phyloP scores from a whole-genome alignment of 2,888 invertebrate genomes.

The Catocala sponsa region DNA sequence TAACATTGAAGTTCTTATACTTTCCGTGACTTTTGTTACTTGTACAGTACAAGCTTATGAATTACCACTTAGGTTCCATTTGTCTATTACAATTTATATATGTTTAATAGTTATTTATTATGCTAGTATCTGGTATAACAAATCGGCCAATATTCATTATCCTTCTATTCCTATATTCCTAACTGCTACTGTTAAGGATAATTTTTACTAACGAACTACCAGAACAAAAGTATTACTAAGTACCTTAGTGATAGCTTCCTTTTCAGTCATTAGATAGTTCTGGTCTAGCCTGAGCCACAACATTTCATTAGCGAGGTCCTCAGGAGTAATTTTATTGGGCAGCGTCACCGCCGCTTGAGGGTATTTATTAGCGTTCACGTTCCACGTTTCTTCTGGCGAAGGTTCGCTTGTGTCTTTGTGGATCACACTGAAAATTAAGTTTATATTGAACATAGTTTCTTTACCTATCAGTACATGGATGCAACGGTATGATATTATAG shows the following conservation, averaged over 20 bases:
- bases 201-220: no score
- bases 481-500: neutral
- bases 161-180: no score
- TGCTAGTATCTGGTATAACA: no score
- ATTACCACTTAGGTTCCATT: no score
- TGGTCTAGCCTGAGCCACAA: constrained; percentile 83
- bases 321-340: constrained; percentile 81
- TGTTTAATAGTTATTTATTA: no score
- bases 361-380: constrained; percentile 64
- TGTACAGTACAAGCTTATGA: no score
- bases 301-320: constrained; percentile 81
- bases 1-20: no score
- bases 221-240: neutral
- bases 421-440: constrained; percentile 48
- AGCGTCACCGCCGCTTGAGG: constrained; percentile 67
- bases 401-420: constrained; percentile 71
- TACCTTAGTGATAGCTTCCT: constrained; percentile 45
- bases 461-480: neutral
- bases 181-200: no score
- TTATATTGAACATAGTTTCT: no score
- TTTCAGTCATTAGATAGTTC: constrained; percentile 70
- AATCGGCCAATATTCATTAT: no score
- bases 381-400: constrained; percentile 74
- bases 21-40: no score
- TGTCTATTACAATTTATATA: no score